Conservation (phyloP, 2,113 vertebrate genomes). For the Chaetops frenatus region DNA sequence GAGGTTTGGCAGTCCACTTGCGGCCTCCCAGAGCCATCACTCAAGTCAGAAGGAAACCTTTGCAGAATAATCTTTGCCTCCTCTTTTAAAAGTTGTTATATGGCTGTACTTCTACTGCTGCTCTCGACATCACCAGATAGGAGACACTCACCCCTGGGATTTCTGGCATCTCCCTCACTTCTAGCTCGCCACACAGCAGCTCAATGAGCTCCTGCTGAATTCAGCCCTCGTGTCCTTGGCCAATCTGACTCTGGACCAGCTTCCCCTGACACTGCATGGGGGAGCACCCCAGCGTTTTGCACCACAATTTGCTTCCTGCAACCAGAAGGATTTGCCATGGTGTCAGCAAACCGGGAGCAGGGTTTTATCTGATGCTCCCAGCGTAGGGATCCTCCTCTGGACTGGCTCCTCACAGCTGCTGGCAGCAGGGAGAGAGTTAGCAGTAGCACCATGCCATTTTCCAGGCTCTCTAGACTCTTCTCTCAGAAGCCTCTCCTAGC, state of each 20-base stretch:
- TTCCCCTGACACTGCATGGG: neutral
- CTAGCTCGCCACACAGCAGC: neutral
- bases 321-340: accelerated
- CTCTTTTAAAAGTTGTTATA: neutral
- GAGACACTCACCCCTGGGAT: accelerated
- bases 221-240: neutral
- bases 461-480: neutral
- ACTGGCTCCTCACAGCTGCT: neutral
- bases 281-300: neutral
- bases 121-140: neutral
- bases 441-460: neutral
- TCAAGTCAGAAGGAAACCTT: neutral
- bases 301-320: neutral
- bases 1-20: neutral
- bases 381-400: neutral
- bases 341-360: neutral
- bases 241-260: neutral
- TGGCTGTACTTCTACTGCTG: neutral
- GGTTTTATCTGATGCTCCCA: neutral
- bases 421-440: neutral
- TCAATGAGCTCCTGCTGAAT: neutral
- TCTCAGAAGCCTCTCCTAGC: neutral
- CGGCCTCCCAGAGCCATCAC: neutral
- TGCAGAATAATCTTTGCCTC: neutral
- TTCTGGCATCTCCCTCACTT: neutral